Evolutionary conservation across 2,113 vertebrate species (phyloP), one percentile per base, ranked within the genome.

Genomic region (Oreochromis aureus): DNA sequence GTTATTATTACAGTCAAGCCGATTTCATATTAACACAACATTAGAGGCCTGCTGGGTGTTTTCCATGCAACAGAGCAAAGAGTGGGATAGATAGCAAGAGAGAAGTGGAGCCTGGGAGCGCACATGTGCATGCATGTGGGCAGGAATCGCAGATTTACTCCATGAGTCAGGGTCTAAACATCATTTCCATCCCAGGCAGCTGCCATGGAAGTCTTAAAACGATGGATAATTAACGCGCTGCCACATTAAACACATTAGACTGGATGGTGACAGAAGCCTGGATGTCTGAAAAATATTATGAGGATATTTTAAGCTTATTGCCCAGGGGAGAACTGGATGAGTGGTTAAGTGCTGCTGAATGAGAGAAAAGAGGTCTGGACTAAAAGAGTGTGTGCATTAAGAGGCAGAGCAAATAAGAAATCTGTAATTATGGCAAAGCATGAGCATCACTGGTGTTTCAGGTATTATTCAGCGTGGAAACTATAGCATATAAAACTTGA

Each of bases 161-260:
- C 80, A 88, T 91, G 92, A 95, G 84, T 96, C 92, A 95, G 89
- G 88, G 89, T 87, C 84, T 88, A 85, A 92, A 89, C 90, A 92
- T 92, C 82, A 89, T 91, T 92, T 92, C 90, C 88, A 86, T 91
- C 78, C 56, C 54, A 48, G 83, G 81, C 86, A 83, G 88, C 81
- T 89, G 92, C 78, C 30, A n/a, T 83, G 82, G 66, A 89, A 86
- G 83, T 84, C 85, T 73, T 89, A 85, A 91, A 92, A 91, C 2
- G 63, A 89, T 30, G 76, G 89, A 88, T 90, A 93, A 93, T 92
- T 83, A 89, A 92, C 81, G 46, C 81, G 44, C 30, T 63, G 78
- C 84, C 84, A 89, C 61, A 30, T 91, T 83, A 76, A 87, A 87
- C 55, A 32, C 34, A 87, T 89, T 87, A 66, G 32, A 81, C 30